These are phyloP conservation scores for Squalus acanthias DNA, from an alignment of 2,797 vertebrate genomes.

Conservation along the genomic window DNA sequence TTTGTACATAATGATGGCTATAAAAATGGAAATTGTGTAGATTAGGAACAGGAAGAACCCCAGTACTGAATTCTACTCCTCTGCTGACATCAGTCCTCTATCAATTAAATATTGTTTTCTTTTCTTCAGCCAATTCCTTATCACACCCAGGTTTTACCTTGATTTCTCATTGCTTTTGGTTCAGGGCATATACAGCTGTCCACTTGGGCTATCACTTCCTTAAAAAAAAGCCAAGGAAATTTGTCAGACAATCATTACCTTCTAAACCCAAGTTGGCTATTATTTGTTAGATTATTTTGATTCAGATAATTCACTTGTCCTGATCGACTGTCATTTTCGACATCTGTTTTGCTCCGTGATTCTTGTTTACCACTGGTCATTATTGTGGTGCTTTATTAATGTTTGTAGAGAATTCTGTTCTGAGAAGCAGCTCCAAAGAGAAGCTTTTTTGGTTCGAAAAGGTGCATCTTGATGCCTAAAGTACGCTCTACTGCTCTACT, in stretches of 20 bases:
- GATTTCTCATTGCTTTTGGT: background rate
- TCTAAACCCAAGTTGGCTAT: no score
- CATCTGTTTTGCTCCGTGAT: background rate
- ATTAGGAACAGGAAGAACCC: no score
- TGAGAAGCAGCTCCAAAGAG: background rate
- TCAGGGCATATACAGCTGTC: background rate
- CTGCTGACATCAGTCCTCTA: background rate
- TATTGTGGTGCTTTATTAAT: background rate
- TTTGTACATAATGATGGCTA: no score
- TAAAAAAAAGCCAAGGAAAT: background rate
- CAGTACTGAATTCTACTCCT: background rate
- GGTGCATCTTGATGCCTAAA: no score
- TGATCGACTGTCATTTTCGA: no score
- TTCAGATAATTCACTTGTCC: no score
- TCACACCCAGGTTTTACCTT: background rate
- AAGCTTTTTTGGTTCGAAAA: background rate
- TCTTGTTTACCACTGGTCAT: background rate
- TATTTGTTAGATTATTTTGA: no score
- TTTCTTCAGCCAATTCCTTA: background rate
- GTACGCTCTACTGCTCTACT: background rate
- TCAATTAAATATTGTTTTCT: background rate
- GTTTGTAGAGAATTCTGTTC: background rate
- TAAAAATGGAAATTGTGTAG: no score
- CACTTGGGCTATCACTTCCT: background rate
- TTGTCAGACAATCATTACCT: background rate